Conservation (phyloP, 53 echinoderm and acorn worm genomes). For the Patiria pectinifera region DNA sequence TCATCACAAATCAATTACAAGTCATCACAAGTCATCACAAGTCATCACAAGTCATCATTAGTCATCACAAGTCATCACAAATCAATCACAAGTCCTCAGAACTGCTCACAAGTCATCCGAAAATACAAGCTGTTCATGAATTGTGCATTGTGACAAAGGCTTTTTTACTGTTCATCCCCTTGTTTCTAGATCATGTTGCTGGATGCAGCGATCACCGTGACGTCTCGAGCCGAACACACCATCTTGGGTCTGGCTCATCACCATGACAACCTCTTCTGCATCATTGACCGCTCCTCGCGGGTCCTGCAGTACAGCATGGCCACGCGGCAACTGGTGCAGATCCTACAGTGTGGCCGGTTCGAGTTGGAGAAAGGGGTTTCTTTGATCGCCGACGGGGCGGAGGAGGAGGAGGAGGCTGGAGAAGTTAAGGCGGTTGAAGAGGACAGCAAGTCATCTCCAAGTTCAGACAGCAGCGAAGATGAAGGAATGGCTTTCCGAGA, state of each 20-base stretch:
- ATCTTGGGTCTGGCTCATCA: slow-evolving; percentile 59
- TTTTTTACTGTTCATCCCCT: too few species aligned
- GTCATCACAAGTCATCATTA: too few species aligned
- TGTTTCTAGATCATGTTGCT: slow-evolving; percentile 20
- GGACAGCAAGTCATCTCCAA: background rate
- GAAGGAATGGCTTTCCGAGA: background rate
- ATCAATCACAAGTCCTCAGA: too few species aligned
- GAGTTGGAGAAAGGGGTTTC: slow-evolving; percentile 31
- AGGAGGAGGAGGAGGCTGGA: slow-evolving; percentile 7
- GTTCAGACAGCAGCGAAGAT: background rate
- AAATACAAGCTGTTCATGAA: too few species aligned
- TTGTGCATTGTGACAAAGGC: too few species aligned
- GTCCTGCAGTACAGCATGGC: slow-evolving; percentile 72
- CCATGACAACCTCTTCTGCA: slow-evolving; percentile 74
- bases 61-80: too few species aligned
- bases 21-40: too few species aligned
- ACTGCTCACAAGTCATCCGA: too few species aligned
- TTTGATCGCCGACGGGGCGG: slow-evolving; percentile 19
- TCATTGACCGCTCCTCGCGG: slow-evolving; percentile 55
- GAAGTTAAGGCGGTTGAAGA: background rate
- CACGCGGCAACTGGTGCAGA: slow-evolving; percentile 43
- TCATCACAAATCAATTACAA: too few species aligned
- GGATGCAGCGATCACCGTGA: slow-evolving; percentile 49
- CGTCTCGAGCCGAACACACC: slow-evolving; percentile 13
- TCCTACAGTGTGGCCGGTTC: slow-evolving; percentile 59